Conservation (phyloP, 2,113 vertebrate genomes). For the Piaya cayana region DNA sequence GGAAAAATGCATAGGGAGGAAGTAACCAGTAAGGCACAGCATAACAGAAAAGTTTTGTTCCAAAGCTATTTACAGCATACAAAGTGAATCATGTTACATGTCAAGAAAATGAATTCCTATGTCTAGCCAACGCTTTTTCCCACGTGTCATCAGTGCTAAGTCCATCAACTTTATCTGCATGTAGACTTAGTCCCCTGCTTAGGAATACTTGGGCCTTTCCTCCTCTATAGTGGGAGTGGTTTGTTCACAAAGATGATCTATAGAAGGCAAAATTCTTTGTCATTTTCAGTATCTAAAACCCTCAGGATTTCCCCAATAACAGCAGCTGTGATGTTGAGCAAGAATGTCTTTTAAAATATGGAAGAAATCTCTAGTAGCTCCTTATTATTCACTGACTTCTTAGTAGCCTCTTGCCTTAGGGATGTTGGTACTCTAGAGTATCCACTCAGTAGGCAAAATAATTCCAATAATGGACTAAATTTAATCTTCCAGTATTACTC, state of each 20-base stretch:
- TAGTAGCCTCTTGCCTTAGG: neutral
- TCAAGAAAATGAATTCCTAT: neutral
- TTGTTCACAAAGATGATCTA: neutral
- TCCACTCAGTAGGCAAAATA: neutral
- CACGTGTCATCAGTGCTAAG: neutral
- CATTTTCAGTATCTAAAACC: neutral
- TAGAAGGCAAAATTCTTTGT: neutral
- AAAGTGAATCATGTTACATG: neutral
- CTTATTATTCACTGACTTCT: neutral
- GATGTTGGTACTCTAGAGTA: accelerated
- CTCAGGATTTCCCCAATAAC: neutral
- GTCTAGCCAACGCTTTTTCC: neutral
- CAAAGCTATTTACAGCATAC: neutral
- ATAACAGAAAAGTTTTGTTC: neutral
- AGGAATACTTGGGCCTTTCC: neutral
- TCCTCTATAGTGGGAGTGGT: neutral
- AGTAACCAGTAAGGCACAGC: neutral
- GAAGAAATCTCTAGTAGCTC: neutral
- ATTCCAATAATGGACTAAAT: neutral
- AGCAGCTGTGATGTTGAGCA: neutral
- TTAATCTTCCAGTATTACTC: neutral
- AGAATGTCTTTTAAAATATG: neutral
- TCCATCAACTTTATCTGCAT: neutral
- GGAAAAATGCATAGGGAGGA: neutral
- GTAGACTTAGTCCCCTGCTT: neutral